Base-by-base conservation (phyloP, 1,140 invertebrate genomes). In the Monochamus saltuarius region DNA sequence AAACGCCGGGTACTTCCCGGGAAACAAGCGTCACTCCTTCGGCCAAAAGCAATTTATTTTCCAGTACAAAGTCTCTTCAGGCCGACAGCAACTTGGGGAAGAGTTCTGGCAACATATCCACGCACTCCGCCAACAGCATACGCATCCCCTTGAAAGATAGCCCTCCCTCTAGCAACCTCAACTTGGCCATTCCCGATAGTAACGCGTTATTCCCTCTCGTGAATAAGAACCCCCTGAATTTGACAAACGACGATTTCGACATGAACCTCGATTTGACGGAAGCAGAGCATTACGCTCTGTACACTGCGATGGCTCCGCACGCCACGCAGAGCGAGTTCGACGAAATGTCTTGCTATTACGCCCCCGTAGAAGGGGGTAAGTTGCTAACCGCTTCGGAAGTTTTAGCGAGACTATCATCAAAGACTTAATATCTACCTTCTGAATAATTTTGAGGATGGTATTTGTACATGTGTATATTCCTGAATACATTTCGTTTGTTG, bases 291-390 rank as follows among this genome's bases (percentile, higher is more conserved):
- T 93, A 91, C 75, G 91, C 90, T 38, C 73, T 94, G 43, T 92
- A 92, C 62, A 92, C 89, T 59, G 85, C 87, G 37, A 84, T 92
- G 70, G 90, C 91, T 7, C 91, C 91, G 9, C 86, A 87, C 73
- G 91, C 91, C 3, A 92, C 90, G 0, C 85, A 83, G 13, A 92
- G 90, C 7, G 91, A 94, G 72, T 93, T 93, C 71, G 91, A 93
- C 69, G 91, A 94, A 71, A 85, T 87, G 71, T 92, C 89, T 19
- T 89, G 87, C 74, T 93, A 91, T 74, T 93, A 93, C 73, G 89
- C 89, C 37, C 86, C 89, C 1, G 87, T 92, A 8, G 90, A 92
- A 73, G 89, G 85, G 14, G 85, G 86, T 34, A 88, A 88, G 74
- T 83, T 85, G 56, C 69, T 83, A 1, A 73, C 68, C 0, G 75